Evolutionary conservation across 1,140 invertebrate genomes (phyloP), one percentile per base, ranked within the genome.

Genomic region (Drosophila murphyi): DNA sequence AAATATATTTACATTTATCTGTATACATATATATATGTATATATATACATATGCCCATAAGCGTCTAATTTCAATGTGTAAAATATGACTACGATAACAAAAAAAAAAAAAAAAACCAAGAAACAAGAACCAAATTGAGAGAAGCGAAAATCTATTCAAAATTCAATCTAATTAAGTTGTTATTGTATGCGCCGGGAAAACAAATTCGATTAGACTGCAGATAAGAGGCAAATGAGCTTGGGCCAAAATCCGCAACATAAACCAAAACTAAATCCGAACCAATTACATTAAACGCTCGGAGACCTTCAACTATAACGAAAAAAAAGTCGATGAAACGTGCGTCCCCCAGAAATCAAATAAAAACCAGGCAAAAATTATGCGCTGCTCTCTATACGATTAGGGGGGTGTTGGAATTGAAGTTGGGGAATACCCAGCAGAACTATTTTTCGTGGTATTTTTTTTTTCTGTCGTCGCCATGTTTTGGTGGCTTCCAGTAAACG

Each of bases 161-260:
- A 88, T 69, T 71, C 72, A 88, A 87, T 88, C 82, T 87, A 87
- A 87, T 87, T 87, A 88, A 87, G 83, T 80, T 82, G 80, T 82
- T 87, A 76, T 87, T 76, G 70, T 82, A 73, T 82, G 72, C 75
- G 80, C 68, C 72, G 76, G 35, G 57, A 83, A 86, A 87, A 69
- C 83, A 82, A 87, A 88, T 87, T 83, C 64, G 82, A 87, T 87
- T 82, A 72, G 72, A 70, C 65, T 74, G 70, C 61, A 56, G 70
- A 80, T 72, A 76, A 78, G 64, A 60, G 55, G 51, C 51, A 52
- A 50, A 81, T 80, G 62, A 65, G 70, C 52, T 60, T 75, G 56
- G 31, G 34, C 61, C 67, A 4, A 47, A 73, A 56, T 43, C 62
- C 29, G 48, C 31, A 56, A 39, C 69, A 43, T 45, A 43, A 43